A percentile compares a stretch with the other conserved stretches of the same genome.
Conservation (phyloP, 2,888 invertebrate genomes). For the Oasisia sp. region DNA sequence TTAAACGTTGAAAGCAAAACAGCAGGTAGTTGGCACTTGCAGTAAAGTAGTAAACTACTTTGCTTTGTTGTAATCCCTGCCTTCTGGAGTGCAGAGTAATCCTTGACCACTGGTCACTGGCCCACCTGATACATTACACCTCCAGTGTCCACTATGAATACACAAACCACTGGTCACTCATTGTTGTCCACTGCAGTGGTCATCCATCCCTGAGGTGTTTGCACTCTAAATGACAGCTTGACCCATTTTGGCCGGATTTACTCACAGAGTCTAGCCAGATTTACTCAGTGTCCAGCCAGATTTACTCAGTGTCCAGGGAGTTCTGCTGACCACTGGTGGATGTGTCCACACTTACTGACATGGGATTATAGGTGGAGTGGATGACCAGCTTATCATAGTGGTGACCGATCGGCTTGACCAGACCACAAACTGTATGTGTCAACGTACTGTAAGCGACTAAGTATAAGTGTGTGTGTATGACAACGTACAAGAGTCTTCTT, state of each 20-base stretch:
- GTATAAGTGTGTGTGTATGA: too few species aligned
- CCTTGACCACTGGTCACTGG: background rate
- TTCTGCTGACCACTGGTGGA: background rate
- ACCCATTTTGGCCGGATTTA: background rate
- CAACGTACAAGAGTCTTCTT: too few species aligned
- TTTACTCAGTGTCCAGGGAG: background rate
- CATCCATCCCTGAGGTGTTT: background rate
- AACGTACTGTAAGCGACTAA: background rate
- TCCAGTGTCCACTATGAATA: background rate
- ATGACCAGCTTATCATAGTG: background rate
- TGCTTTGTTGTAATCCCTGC: background rate
- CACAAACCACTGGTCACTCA: background rate
- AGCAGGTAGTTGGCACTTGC: background rate
- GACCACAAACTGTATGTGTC: background rate
- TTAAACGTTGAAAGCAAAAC: too few species aligned
- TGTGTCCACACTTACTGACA: background rate
- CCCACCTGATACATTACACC: background rate
- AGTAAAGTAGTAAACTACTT: background rate
- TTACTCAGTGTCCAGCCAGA: background rate
- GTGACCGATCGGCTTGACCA: too few species aligned
- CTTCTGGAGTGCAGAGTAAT: background rate
- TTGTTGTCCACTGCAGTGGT: background rate
- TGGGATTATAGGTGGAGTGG: background rate
- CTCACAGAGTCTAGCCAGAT: background rate
- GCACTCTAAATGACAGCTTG: background rate